phyloP scores from a whole-genome alignment of 2,888 invertebrate species.

The Sphaerolaimus hirsutus region DNA sequence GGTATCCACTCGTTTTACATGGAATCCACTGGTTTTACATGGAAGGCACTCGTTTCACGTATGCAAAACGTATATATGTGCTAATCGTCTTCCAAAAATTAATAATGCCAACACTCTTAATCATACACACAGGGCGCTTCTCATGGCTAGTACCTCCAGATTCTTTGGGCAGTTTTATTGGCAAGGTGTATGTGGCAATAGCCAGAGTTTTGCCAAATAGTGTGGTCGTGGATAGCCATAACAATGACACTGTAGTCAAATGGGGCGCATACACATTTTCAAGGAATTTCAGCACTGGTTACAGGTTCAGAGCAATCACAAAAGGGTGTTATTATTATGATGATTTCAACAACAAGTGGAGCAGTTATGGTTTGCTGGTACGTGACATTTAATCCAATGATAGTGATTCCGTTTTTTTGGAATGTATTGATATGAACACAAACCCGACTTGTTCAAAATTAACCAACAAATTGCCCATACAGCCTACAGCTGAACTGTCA shows the following conservation, averaged over 20 bases:
- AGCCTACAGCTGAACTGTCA: neutral
- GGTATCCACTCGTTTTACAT: too few species aligned
- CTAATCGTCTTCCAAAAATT: too few species aligned
- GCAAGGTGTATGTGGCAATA: neutral
- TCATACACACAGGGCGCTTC: neutral
- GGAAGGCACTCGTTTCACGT: too few species aligned
- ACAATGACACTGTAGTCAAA: neutral
- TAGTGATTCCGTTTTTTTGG: neutral
- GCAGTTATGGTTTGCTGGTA: slow-evolving; percentile 20
- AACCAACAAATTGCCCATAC: neutral
- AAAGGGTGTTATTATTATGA: slow-evolving; percentile 27
- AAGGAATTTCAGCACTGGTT: slow-evolving; percentile 20
- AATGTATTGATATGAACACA: too few species aligned
- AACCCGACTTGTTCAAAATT: too few species aligned
- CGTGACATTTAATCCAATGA: neutral
- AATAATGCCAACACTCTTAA: too few species aligned
- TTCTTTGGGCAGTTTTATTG: neutral
- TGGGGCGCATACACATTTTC: neutral
- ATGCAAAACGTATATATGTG: too few species aligned
- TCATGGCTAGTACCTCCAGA: neutral
- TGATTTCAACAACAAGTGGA: slow-evolving; percentile 15
- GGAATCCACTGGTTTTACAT: too few species aligned
- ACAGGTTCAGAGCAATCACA: slow-evolving; percentile 22
- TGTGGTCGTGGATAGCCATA: neutral
- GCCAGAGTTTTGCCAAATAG: neutral